Percentiles rank a stretch among this genome's conserved stretches.
Conservation (phyloP, 2,888 invertebrate genomes). For the Agrenia bidenticulata region DNA sequence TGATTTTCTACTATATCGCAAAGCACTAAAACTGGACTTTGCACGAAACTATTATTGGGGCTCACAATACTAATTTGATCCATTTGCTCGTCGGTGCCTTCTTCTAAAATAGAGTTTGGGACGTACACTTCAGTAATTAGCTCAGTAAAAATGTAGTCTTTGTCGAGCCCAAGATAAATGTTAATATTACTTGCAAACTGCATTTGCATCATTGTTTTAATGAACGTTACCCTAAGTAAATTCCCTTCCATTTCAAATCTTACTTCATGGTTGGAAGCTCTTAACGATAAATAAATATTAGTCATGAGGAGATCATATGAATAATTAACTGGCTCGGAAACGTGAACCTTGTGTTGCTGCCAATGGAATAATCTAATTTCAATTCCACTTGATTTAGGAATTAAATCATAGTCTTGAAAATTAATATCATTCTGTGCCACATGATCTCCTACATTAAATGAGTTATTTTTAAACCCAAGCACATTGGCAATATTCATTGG, state of each 20-base stretch:
- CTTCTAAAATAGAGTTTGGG: too few relatives aligned
- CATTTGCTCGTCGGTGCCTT: too few relatives aligned
- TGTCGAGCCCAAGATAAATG: not conserved
- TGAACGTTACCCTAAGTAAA: not conserved
- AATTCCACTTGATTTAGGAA: not conserved
- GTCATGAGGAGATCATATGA: not conserved
- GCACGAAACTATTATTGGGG: too few relatives aligned
- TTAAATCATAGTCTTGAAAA: not conserved
- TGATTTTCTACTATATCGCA: not conserved
- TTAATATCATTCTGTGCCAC: not conserved
- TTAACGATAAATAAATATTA: not conserved
- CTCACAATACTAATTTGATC: too few relatives aligned
- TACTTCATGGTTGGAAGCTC: not conserved
- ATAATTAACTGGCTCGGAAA: not conserved
- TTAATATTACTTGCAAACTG: not conserved
- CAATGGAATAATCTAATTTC: not conserved
- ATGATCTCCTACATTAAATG: not conserved
- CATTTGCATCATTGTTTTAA: not conserved
- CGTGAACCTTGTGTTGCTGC: not conserved
- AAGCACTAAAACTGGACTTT: too few relatives aligned
- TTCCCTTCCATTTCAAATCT: not conserved
- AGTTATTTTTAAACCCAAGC: not conserved
- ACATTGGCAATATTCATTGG: not conserved
- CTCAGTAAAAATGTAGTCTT: not conserved
- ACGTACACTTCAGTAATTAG: too few relatives aligned